Evolutionary conservation across 2,113 vertebrate species (phyloP), one percentile per base, ranked within the genome.

Genomic region (Salvelinus fontinalis): DNA sequence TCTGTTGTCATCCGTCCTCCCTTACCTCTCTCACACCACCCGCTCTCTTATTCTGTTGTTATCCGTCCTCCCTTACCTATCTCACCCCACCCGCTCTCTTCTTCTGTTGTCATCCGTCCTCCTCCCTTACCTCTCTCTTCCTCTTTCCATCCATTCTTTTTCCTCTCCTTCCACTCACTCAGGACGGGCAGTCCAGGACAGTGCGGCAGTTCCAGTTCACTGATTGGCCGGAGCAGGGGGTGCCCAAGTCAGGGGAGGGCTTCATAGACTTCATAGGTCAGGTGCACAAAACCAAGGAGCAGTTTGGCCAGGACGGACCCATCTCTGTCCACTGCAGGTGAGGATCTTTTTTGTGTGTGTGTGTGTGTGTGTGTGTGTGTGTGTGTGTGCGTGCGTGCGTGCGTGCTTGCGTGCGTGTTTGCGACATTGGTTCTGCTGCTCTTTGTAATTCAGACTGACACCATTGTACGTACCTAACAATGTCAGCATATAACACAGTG

Each of bases 281-380:
- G 85, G 98, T 99, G 34, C 98, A 99, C 86, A 99, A 99, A 94
- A 99, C 98, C 87, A 99, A 99, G 96, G 98, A 99, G 84, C 98
- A 99, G 94, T 99, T 99, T 29, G 98, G 98, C 74, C 98, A 99
- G 89, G 98, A 99, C 0, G 98, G 98, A 4, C 98, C 98, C 24
- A 99, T 99, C 87, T 96, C 97, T 60, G 97, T 98, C 79, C 97
- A 99, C 91, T 99, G 98, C 97, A 99, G 97, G 98, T 99, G 84
- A 73, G 90, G 5, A 0, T 0, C 20, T 7, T 7, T 18, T 64
- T 24, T 34, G 66, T 31, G 26, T 26, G 22, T 64, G 72, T 34
- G 59, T n/a, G 29, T 62, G 65, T 4, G 71, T 34, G 26, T 5
- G 27, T 14, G 34, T 7, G 34, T 39, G 34, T 39, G 34, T 62